Conservation (phyloP, 1,140 invertebrate genomes). For the Drosophila melanica region DNA sequence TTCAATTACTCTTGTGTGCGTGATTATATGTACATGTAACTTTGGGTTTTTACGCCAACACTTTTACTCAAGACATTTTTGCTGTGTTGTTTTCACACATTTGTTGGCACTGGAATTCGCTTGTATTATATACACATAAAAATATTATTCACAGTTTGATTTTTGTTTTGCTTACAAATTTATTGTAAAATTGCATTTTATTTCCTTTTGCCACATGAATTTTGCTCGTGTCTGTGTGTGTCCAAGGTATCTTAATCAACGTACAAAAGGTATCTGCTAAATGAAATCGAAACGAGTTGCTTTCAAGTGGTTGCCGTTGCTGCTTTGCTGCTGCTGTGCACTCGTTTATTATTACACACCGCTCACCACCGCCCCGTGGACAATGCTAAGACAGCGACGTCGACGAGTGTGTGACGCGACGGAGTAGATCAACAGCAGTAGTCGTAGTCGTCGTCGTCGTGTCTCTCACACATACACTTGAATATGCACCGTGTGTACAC, state of each 20-base stretch:
- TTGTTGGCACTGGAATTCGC: conserved; percentile 57
- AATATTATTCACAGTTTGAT: conserved; percentile 24
- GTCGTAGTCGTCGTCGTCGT: conserved; percentile 24
- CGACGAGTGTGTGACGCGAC: conserved; percentile 62
- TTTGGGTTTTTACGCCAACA: conserved; percentile 68
- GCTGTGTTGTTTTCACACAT: conserved; percentile 31
- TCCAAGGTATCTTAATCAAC: conserved; percentile 82
- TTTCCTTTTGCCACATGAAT: conserved; percentile 59
- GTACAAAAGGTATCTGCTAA: conserved; percentile 84
- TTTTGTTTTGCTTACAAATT: conserved; percentile 29
- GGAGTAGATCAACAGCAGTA: conserved; percentile 55
- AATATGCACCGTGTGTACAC: conserved; percentile 16
- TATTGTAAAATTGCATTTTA: conserved; percentile 47
- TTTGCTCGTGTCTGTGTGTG: conserved; percentile 56
- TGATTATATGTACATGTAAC: conserved; percentile 38
- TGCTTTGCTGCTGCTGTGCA: conserved; percentile 64
- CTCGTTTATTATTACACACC: conserved; percentile 80
- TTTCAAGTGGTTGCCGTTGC: conserved; percentile 80
- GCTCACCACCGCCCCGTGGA: conserved; percentile 58
- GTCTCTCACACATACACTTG: conserved; percentile 28
- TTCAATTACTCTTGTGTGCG: conserved; percentile 41
- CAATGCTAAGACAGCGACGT: conserved; percentile 45
- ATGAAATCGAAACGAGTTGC: conserved; percentile 84
- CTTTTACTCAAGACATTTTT: conserved; percentile 75
- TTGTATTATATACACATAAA: conserved; percentile 1